A percentile compares a stretch with the other conserved stretches of the same genome.
These are phyloP conservation scores for Campylomormyrus tamandua DNA, from an alignment of 2,113 vertebrate genomes.

Conservation along the genomic window DNA sequence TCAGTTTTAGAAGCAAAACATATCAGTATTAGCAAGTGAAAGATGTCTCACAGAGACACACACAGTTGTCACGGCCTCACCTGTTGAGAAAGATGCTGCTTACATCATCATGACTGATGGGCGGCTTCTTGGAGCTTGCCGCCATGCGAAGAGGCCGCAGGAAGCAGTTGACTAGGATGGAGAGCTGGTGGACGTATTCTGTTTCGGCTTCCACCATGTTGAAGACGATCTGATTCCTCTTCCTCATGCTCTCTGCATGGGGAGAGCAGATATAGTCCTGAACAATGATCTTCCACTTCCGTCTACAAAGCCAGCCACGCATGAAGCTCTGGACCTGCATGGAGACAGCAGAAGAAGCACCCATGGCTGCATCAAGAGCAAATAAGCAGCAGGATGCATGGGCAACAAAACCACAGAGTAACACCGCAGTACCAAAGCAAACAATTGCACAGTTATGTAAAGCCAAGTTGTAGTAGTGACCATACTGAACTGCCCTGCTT, in stretches of 20 bases:
- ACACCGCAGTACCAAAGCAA: neutral
- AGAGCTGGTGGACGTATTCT: constrained; percentile 93
- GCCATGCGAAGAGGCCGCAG: constrained; percentile 92
- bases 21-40: neutral
- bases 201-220: constrained; percentile 97
- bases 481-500: neutral
- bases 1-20: neutral
- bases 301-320: constrained; percentile 92
- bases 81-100: constrained; percentile 98
- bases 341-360: constrained; percentile 12
- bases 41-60: neutral
- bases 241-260: constrained; percentile 98
- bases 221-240: constrained; percentile 97
- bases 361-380: neutral
- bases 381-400: neutral
- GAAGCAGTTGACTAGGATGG: constrained; percentile 89
- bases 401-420: neutral
- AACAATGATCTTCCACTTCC: constrained; percentile 98
- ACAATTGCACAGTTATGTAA: neutral
- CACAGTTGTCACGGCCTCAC: constrained; percentile 47
- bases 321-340: constrained; percentile 95
- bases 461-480: neutral
- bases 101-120: constrained; percentile 89
- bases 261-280: constrained; percentile 98
- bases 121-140: constrained; percentile 94